A percentile compares a stretch with the other conserved stretches of the same genome.
These are phyloP conservation scores for Pachymerium ferrugineum DNA, from an alignment of 2,888 invertebrate species.

Conservation along the genomic window DNA sequence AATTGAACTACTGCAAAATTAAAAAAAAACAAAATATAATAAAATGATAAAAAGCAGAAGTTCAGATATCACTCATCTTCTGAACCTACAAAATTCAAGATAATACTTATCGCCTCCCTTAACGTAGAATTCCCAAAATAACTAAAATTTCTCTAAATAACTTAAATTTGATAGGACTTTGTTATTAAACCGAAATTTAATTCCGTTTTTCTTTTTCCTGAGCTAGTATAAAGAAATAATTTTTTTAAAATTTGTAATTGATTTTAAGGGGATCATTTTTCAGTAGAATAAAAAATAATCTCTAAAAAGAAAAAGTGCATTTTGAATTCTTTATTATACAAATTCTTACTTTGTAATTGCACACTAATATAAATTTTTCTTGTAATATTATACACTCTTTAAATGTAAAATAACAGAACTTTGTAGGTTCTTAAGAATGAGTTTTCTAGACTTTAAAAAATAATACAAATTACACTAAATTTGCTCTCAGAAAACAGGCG, in stretches of 20 bases:
- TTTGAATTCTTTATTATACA: not conserved
- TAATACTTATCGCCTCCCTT: too few relatives aligned
- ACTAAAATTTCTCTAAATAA: not conserved
- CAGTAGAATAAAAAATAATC: too few relatives aligned
- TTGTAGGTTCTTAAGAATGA: not conserved
- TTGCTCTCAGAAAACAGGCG: not conserved
- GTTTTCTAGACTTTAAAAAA: not conserved
- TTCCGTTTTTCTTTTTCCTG: not conserved
- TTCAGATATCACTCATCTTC: not conserved
- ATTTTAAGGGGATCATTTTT: too few relatives aligned
- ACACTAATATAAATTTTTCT: too few relatives aligned
- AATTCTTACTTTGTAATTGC: not conserved
- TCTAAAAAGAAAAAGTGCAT: too few relatives aligned
- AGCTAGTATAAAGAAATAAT: too few relatives aligned
- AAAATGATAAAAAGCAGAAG: not conserved
- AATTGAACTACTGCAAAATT: not conserved
- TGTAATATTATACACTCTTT: too few relatives aligned
- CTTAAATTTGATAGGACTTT: not conserved
- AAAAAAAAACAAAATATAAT: too few relatives aligned
- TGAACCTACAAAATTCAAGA: not conserved
- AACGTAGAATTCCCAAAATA: too few relatives aligned
- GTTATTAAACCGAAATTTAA: not conserved
- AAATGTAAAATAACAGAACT: not conserved
- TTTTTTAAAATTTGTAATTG: too few relatives aligned
- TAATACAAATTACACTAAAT: not conserved